Percentiles rank a stretch among this genome's conserved stretches.
Evolutionary conservation across 2,888 invertebrate genomes (phyloP).

Genomic region (Rhingia campestris): DNA sequence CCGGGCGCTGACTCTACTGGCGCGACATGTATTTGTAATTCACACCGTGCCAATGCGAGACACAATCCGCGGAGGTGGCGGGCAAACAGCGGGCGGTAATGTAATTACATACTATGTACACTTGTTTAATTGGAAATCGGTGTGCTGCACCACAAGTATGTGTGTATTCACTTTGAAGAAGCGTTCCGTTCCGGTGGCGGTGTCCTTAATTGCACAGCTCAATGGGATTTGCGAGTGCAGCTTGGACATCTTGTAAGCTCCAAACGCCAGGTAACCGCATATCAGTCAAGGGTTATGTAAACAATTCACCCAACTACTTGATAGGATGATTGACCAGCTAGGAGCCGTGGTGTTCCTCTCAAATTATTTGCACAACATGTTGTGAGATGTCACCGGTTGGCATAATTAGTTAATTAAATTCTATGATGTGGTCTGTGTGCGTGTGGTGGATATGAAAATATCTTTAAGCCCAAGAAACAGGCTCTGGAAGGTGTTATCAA

Average conservation of each 20-base stretch:
- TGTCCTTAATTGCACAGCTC: conserved; percentile 14
- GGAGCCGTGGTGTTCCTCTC: neutral
- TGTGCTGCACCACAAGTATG: conserved; percentile 15
- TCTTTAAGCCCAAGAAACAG: too few relatives aligned
- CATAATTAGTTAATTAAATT: conserved; percentile 13
- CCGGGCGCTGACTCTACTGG: neutral
- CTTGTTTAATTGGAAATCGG: conserved; percentile 31
- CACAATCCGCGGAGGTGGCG: neutral
- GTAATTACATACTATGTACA: conserved; percentile 19
- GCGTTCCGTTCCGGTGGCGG: neutral
- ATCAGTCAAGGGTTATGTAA: conserved; percentile 32
- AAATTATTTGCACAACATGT: neutral
- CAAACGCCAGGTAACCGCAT: conserved; percentile 21
- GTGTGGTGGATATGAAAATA: too few relatives aligned
- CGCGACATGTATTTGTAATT: conserved; percentile 5
- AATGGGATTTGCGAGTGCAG: neutral
- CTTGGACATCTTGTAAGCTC: neutral
- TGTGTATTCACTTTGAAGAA: conserved; percentile 6
- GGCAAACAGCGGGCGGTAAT: neutral
- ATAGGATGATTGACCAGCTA: neutral
- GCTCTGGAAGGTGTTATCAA: too few relatives aligned
- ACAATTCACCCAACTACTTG: conserved; percentile 15
- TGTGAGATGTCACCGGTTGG: too few relatives aligned
- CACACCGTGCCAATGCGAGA: neutral
- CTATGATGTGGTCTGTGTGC: neutral